A percentile compares a stretch with the other conserved stretches of the same genome.
Evolutionary conservation across 2,113 vertebrate genomes (phyloP).

Genomic region (Oxyruncus cristatus): DNA sequence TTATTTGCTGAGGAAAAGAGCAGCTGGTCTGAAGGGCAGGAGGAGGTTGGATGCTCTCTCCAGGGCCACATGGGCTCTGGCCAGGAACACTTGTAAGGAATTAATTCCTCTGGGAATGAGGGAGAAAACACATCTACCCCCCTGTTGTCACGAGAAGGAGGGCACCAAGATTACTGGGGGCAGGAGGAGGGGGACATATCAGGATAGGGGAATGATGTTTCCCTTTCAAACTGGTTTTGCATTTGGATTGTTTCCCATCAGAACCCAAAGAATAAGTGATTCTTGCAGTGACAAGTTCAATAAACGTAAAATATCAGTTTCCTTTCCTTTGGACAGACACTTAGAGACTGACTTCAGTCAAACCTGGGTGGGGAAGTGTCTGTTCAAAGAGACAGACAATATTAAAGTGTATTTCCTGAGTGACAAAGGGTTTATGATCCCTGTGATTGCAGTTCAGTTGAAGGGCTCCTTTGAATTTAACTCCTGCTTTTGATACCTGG

Average conservation of each 20-base stretch:
- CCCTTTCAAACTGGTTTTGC: background rate
- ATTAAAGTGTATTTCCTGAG: background rate
- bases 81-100: background rate
- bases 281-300: background rate
- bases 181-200: background rate
- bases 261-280: background rate
- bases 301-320: background rate
- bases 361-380: background rate
- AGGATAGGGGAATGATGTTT: background rate
- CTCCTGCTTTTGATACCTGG: background rate
- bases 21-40: background rate
- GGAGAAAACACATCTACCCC: background rate
- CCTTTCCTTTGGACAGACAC: background rate
- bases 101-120: fast-evolving
- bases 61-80: background rate
- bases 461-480: background rate
- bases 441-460: background rate
- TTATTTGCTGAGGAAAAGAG: background rate
- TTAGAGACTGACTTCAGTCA: background rate
- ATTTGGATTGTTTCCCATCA: background rate
- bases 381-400: background rate
- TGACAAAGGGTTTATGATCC: background rate
- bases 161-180: background rate
- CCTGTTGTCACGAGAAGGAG: fast-evolving
- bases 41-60: background rate